Evolutionary conservation across 2,113 vertebrate genomes (phyloP), one percentile per base, ranked within the genome.

Genomic region (Zootoca vivipara): DNA sequence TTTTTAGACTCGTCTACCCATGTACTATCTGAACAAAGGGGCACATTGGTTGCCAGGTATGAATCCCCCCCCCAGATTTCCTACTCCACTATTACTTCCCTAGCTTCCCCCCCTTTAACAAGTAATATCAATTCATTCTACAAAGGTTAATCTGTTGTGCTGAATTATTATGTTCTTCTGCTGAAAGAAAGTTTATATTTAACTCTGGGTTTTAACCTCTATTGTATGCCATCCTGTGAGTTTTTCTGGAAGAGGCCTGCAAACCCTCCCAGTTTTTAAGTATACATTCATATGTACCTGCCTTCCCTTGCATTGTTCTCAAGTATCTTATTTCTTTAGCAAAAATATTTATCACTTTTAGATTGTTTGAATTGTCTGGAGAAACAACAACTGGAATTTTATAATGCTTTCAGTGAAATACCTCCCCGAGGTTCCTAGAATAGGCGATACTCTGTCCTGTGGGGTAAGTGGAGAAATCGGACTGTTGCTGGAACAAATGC

Each of bases 401-500:
- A 78, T 74, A 78, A 85, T 93, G 84, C 70, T 81, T 96, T 94
- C 83, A 88, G 78, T 87, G 86, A 80, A 86, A 94, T 87, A 67
- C 3, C 92, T 87, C 85, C n/a, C 88, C 83, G 90, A 78, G 65
- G 85, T 93, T 90, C 89, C 64, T 3, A 90, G 86, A 82, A 91
- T 90, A 93, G 94, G 93, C 70, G n/a, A 83, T 69, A 85, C 89
- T 91, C 85, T 28, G 3, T 94, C 87, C 93, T 92, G 88, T 91
- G 92, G 93, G 91, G 87, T 91, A 89, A 81, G 77, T 52, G 58
- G 70, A 88, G 90, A 94, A 91, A 94, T 87, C 82, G 92, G 95
- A 92, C 92, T 95, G 94, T 95, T 1, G 1, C 81, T 75, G 94
- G 95, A 96, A 95, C 95, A 96, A 97, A 96, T 95, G 94, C 82